Conservation (phyloP, 2,113 vertebrate genomes). For the Thryonomys swinderianus region DNA sequence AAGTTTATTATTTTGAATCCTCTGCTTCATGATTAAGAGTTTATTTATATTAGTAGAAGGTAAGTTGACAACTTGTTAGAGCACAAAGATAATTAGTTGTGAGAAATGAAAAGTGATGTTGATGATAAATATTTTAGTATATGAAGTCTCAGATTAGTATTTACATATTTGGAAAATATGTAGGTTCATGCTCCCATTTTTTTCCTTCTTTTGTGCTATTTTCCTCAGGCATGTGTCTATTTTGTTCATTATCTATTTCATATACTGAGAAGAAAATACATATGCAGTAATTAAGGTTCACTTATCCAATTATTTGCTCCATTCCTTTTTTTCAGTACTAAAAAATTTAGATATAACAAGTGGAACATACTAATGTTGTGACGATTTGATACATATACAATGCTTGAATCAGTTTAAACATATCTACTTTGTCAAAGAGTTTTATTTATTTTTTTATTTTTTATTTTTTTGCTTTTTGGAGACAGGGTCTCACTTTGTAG, state of each 20-base stretch:
- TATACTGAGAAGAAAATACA: slow-evolving; percentile 22
- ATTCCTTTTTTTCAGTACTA: not conserved
- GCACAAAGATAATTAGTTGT: not conserved
- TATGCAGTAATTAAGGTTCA: slow-evolving; percentile 1
- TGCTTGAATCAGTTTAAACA: not conserved
- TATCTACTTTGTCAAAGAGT: not conserved
- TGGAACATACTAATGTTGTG: not conserved
- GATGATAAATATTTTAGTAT: not conserved
- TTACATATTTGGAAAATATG: not conserved
- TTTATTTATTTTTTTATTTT: too few species aligned
- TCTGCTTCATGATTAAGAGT: not conserved
- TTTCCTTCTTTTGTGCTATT: slow-evolving; percentile 44
- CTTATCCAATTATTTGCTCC: not conserved
- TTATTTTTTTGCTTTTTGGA: too few species aligned
- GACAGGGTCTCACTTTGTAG: too few species aligned
- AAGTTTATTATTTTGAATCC: too few species aligned
- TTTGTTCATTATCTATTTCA: slow-evolving; percentile 41
- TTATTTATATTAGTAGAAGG: not conserved
- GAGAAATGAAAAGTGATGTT: slow-evolving; percentile 21
- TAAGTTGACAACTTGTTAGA: not conserved
- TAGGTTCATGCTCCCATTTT: slow-evolving; percentile 24
- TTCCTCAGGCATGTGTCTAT: slow-evolving; percentile 26
- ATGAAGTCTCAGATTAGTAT: not conserved
- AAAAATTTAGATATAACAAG: not conserved
- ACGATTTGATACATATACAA: not conserved